Base-by-base conservation (phyloP, 2,797 vertebrate species). In the Lepilemur septentrionalis region DNA sequence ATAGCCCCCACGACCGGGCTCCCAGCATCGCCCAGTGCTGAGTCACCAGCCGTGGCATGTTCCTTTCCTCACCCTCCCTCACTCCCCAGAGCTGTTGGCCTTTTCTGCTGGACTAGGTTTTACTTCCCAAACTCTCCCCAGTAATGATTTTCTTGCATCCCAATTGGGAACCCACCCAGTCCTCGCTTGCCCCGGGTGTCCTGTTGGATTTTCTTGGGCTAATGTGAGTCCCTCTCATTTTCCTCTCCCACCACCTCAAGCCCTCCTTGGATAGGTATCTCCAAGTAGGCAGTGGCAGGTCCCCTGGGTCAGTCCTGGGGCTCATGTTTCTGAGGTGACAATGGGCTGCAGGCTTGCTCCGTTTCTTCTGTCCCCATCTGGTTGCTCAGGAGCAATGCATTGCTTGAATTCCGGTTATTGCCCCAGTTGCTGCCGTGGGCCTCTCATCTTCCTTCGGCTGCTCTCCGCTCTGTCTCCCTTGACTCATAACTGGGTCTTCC, bases 31-130 rank as follows among this genome's bases (percentile, higher is more conserved):
- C 50, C 67, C 23, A 35, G 52, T 25, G 52, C 82, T 73, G 83
- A 69, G 17, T 50, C 22, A 3, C 35, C 43, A 38, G 15, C 25
- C 63, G 14, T 41, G 15, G 38, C 13, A 7, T 61, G 1, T 20
- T 55, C 35, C 41, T 6, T 12, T 4, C 1, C 5, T 30, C 13
- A 2, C 7, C 2, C 12, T 1, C 25, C 1, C 0, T 2, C 3
- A 1, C 8, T 46, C 82, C 32, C 32, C 38, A 63, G 43, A 93
- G 63, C 61, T 13, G 3, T 35, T 78, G 78, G 63, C 55, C 7
- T 86, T 69, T 69, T 35, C 32, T 46, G 8, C 30, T 8, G 69
- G n/a, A 10, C 12, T 17, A 79, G 32, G 3, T 46, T 84, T 69
- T 78, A 69, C 57, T 93, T 89, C 35, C 41, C 28, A 55, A 70